These are phyloP conservation scores for Enteromius argenteus DNA, from an alignment of 2,797 vertebrate species.

Conservation along the genomic window DNA sequence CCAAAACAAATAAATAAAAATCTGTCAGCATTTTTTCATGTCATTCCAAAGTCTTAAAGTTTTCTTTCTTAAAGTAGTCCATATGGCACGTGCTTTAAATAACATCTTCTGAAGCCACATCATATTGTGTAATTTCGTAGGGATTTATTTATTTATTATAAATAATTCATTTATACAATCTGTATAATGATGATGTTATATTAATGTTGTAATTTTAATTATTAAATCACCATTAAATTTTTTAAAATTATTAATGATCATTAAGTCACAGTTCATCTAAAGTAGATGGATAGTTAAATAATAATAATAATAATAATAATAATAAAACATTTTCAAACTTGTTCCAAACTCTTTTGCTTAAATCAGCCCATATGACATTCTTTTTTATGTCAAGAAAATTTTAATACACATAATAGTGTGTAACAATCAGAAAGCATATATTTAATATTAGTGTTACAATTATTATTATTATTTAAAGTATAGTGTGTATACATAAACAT, in stretches of 20 bases:
- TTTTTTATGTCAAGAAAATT: too few species aligned
- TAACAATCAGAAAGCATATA: neutral
- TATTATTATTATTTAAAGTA: neutral
- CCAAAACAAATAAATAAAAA: neutral
- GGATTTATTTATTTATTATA: neutral
- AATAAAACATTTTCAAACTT: too few species aligned
- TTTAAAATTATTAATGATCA: too few species aligned
- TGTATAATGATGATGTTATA: neutral
- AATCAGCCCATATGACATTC: neutral
- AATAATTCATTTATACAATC: neutral
- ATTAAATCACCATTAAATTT: too few species aligned
- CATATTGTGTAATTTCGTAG: neutral
- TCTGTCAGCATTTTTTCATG: neutral
- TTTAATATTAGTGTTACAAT: too few species aligned
- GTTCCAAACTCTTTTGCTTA: neutral
- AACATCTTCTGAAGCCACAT: neutral
- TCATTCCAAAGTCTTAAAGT: neutral
- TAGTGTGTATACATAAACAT: too few species aligned
- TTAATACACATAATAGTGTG: neutral
- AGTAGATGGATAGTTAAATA: neutral
- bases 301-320: too few species aligned
- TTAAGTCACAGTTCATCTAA: neutral
- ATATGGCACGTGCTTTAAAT: neutral
- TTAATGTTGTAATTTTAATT: neutral
- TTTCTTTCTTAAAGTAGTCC: neutral